Evolutionary conservation across 2,113 vertebrate species (phyloP), one percentile per base, ranked within the genome.

Genomic region (Lophius piscatorius): DNA sequence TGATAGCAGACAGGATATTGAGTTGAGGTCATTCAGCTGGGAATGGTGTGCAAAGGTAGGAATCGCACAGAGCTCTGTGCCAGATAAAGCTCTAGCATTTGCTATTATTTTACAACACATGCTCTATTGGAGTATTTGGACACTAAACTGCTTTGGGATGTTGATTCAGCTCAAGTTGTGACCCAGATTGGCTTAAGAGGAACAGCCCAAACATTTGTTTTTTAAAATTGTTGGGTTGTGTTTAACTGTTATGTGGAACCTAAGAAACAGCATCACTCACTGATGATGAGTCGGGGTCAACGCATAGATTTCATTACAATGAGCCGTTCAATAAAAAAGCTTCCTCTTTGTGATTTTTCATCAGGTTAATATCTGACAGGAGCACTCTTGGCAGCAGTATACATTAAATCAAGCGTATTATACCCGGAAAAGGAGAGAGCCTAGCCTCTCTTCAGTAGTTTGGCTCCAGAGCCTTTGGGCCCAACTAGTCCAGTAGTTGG

Each of bases 1-100:
- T 82, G 83, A 88, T 86, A 86, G 70, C 58, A 83, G 70, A 80
- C 79, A 75, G 83, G 83, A 88, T 86, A 86, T 84, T 83, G 67
- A 76, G 61, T 59, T 78, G 70, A 74, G 67, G 77, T 80, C 75
- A 70, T 50, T 57, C 56, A 57, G 60, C 63, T 70, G 68, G 50
- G 44, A 51, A 31, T 49, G 39, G 14, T 64, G 63, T 40, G 52
- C 24, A 12, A 20, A 38, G 38, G 41, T 14, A 56, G 46, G 41
- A 1, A 26, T 26, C 44, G 20, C 47, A 33, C 39, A 36, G 40
- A 48, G 20, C 36, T 41, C 1, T 49, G 6, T 11, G 35, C 48
- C 63, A 62, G 62, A 65, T 52, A 41, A 22, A 16, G 66, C 51
- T 21, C 11, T 5, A 41, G 57, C 58, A 70, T 79, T 71, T 65